A percentile compares a stretch with the other conserved stretches of the same genome.
Evolutionary conservation across 2,888 invertebrate species (phyloP).

Genomic region (Drosophila testacea): DNA sequence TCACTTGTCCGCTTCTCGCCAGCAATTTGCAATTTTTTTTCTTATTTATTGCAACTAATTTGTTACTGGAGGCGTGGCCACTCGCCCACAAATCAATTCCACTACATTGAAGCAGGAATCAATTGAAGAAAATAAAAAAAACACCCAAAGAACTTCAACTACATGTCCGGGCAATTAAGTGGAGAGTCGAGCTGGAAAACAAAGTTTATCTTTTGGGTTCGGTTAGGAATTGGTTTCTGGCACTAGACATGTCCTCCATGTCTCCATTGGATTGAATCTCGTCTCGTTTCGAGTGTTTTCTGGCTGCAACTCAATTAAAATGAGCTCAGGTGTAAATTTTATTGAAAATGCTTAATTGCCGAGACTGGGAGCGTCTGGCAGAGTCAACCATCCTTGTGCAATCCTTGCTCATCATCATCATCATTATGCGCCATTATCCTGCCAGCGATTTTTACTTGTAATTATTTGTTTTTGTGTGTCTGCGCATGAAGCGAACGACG

Average conservation of each 20-base stretch:
- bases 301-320: constrained; percentile 83
- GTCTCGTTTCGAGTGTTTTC: constrained; percentile 56
- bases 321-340: constrained; percentile 85
- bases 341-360: constrained; percentile 84
- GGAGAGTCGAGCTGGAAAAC: constrained; percentile 56
- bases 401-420: constrained; percentile 29
- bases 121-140: constrained; percentile 60
- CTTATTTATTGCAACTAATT: constrained; percentile 79
- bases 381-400: constrained; percentile 21
- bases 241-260: constrained; percentile 49
- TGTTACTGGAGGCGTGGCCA: constrained; percentile 68
- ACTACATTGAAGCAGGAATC: constrained; percentile 78
- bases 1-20: constrained; percentile 63
- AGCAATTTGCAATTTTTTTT: constrained; percentile 49
- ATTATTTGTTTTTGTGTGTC: constrained; percentile 80
- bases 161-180: constrained; percentile 81
- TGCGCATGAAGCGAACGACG: constrained; percentile 61
- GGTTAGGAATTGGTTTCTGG: constrained; percentile 24
- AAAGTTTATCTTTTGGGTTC: constrained; percentile 67
- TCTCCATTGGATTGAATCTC: constrained; percentile 31
- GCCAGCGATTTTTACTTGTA: constrained; percentile 78
- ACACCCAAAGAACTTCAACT: constrained; percentile 38
- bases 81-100: constrained; percentile 76
- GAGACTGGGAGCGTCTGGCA: constrained; percentile 67
- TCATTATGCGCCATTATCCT: constrained; percentile 77